Evolutionary conservation across 2,113 vertebrate species (phyloP).

Genomic region (Alaudala cheleensis): DNA sequence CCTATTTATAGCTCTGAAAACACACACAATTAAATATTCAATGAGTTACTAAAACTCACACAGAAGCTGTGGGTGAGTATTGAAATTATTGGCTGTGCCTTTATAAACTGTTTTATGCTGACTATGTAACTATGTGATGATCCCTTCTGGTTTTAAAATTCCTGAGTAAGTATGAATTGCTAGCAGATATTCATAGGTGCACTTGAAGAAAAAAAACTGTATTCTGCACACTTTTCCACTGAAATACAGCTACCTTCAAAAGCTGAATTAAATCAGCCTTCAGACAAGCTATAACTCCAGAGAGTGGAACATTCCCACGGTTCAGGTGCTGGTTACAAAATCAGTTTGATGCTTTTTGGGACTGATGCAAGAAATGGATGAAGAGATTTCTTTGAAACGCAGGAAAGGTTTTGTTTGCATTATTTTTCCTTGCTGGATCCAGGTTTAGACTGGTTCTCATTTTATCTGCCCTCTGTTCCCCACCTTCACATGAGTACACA

Average conservation of each 20-base stretch:
- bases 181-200: not conserved
- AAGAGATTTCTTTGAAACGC: conserved; percentile 10
- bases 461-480: conserved; percentile 29
- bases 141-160: not conserved
- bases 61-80: not conserved
- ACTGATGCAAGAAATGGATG: not conserved
- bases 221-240: not conserved
- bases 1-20: not conserved
- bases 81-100: not conserved
- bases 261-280: not conserved
- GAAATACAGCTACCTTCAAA: not conserved
- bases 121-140: not conserved
- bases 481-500: conserved; percentile 24
- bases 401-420: conserved; percentile 8
- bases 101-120: not conserved
- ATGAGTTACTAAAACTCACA: not conserved
- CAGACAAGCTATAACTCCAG: not conserved
- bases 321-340: not conserved
- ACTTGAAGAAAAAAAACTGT: not conserved
- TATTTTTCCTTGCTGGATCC: conserved; percentile 12
- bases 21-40: not conserved
- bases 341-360: not conserved
- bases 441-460: conserved; percentile 31
- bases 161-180: not conserved
- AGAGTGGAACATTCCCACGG: not conserved